Evolutionary conservation across 1,140 invertebrate genomes (phyloP).

Genomic region (Bombus superbus): DNA sequence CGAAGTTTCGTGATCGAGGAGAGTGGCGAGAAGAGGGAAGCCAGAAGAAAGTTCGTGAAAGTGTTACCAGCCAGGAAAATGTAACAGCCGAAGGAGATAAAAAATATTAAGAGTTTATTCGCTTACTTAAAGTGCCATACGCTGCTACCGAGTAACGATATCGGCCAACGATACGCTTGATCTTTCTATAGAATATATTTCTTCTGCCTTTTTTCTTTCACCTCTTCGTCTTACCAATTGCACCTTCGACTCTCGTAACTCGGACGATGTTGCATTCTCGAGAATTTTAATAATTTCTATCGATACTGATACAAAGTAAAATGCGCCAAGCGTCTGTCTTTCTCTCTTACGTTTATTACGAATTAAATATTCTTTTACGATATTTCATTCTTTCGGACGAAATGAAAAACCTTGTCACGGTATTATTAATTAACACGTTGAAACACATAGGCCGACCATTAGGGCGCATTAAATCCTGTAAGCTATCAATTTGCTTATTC

Average conservation of each 20-base stretch:
- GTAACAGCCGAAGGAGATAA: background rate
- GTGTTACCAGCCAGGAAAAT: background rate
- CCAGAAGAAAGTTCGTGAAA: constrained; percentile 1
- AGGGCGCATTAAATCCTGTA: no score
- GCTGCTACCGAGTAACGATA: background rate
- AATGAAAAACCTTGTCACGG: no score
- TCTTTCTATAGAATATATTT: background rate
- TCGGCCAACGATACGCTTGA: background rate
- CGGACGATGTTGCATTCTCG: background rate
- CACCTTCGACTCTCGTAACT: background rate
- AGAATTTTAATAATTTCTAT: background rate
- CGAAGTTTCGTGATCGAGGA: constrained; percentile 39
- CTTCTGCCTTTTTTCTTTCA: background rate
- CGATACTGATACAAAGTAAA: no score
- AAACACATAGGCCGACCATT: no score
- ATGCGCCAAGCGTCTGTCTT: no score
- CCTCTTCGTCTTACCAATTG: background rate
- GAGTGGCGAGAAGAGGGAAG: background rate
- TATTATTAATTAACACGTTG: no score
- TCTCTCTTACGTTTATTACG: no score
- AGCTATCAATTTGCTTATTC: no score
- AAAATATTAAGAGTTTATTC: background rate
- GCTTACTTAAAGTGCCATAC: background rate
- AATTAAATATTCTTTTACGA: no score
- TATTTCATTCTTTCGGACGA: no score